These are phyloP conservation scores for Megalurothrips usitatus DNA, from an alignment of 2,888 invertebrate species.

Conservation along the genomic window DNA sequence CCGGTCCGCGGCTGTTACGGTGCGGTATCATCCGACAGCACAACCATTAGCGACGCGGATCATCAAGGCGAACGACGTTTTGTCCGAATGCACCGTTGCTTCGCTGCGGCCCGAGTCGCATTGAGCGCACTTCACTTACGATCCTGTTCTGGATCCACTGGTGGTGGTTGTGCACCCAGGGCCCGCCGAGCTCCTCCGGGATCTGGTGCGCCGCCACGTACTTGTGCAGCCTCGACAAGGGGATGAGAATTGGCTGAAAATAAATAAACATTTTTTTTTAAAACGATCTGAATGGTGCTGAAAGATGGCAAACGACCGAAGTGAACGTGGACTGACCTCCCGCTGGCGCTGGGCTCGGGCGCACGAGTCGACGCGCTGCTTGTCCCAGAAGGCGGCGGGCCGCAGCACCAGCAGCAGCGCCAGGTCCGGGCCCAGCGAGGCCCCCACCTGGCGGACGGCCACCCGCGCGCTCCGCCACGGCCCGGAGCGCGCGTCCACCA, in stretches of 20 bases:
- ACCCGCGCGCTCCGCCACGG: conserved; percentile 59
- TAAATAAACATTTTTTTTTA: background rate
- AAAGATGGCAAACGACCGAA: no score
- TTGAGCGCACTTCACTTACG: no score
- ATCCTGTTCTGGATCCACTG: conserved; percentile 71
- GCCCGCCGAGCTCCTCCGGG: conserved; percentile 68
- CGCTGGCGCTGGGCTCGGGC: conserved; percentile 57
- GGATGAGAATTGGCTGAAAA: conserved; percentile 63
- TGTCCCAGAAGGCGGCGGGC: conserved; percentile 72
- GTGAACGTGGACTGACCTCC: conserved; percentile 49
- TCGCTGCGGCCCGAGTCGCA: no score
- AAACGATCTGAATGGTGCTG: no score
- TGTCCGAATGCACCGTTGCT: no score
- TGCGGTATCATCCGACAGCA: no score
- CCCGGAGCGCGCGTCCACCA: conserved; percentile 61
- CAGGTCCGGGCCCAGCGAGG: conserved; percentile 50
- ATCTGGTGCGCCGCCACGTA: conserved; percentile 66
- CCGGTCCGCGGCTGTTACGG: no score
- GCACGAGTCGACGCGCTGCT: conserved; percentile 65
- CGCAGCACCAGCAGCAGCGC: conserved; percentile 58
- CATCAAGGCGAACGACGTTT: no score
- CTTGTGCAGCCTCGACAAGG: conserved; percentile 61
- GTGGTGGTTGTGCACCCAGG: conserved; percentile 64
- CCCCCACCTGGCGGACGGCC: conserved; percentile 56
- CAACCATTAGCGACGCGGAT: no score